These are phyloP conservation scores for Azemiops feae DNA, from an alignment of 2,113 vertebrate genomes.

Conservation along the genomic window DNA sequence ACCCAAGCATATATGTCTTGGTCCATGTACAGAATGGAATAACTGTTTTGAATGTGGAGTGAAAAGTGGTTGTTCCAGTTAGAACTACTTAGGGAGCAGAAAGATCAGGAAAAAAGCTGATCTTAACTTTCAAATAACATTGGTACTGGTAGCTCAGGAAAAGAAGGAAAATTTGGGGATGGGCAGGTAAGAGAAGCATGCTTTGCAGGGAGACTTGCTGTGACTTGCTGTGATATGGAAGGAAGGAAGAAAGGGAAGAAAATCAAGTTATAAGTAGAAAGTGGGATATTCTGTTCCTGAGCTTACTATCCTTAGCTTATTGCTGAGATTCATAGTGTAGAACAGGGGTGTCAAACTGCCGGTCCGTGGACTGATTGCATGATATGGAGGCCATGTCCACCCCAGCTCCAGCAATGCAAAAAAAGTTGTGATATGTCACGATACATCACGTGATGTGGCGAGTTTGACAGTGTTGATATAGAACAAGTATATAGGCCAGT, in stretches of 20 bases:
- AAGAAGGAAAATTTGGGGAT: not conserved
- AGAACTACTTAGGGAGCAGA: not conserved
- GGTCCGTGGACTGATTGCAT: no score
- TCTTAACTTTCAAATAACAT: not conserved
- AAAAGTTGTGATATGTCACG: no score
- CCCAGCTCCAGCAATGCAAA: no score
- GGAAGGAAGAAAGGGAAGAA: not conserved
- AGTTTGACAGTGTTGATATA: not conserved
- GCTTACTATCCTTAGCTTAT: no score
- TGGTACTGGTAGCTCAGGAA: not conserved
- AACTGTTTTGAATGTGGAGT: not conserved
- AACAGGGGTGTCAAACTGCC: not conserved
- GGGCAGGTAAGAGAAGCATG: not conserved
- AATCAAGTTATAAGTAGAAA: not conserved
- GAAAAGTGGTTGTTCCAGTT: not conserved
- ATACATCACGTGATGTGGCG: no score
- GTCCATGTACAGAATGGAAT: not conserved
- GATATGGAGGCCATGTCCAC: no score
- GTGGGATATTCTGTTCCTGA: not conserved
- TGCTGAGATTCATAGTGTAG: not conserved
- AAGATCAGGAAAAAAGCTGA: not conserved
- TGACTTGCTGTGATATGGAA: not conserved
- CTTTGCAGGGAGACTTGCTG: not conserved
- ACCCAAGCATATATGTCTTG: not conserved
- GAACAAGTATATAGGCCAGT: not conserved